These are phyloP conservation scores for Psittacula derbiana DNA, from an alignment of 2,797 vertebrate genomes.

Conservation along the genomic window DNA sequence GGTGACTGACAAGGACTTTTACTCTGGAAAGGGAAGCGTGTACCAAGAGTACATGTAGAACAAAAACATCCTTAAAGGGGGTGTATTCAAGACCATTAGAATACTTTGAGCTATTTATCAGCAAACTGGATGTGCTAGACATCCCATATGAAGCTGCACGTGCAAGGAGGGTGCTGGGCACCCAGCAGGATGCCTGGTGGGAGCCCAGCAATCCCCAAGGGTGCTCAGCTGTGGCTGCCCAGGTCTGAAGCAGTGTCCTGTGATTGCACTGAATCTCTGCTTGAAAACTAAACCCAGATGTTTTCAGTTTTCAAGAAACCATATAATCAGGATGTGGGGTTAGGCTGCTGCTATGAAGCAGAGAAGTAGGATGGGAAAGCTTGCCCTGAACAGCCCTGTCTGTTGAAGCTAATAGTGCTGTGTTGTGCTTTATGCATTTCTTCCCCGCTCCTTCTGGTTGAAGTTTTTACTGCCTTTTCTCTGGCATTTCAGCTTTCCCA, in stretches of 20 bases:
- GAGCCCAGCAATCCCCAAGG: too few species aligned
- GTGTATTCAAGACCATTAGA: neutral
- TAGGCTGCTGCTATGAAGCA: fast-evolving
- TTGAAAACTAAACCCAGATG: neutral
- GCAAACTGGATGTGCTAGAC: too few species aligned
- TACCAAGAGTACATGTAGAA: neutral
- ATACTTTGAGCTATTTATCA: neutral
- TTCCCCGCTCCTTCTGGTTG: neutral
- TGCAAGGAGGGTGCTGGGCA: neutral
- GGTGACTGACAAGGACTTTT: neutral
- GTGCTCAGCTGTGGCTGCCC: neutral
- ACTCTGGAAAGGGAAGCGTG: neutral
- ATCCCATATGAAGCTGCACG: fast-evolving
- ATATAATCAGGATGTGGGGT: neutral
- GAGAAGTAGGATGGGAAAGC: fast-evolving
- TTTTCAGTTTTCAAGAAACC: neutral
- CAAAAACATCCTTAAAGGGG: fast-evolving
- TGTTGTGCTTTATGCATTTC: fast-evolving
- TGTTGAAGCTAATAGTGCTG: neutral
- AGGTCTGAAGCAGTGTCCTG: neutral
- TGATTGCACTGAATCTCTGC: fast-evolving
- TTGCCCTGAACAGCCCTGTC: fast-evolving
- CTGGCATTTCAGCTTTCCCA: neutral
- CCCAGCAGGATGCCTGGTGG: too few species aligned
- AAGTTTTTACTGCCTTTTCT: neutral